These are phyloP conservation scores for Drosophila limbata DNA, from an alignment of 2,888 invertebrate species.

Conservation along the genomic window DNA sequence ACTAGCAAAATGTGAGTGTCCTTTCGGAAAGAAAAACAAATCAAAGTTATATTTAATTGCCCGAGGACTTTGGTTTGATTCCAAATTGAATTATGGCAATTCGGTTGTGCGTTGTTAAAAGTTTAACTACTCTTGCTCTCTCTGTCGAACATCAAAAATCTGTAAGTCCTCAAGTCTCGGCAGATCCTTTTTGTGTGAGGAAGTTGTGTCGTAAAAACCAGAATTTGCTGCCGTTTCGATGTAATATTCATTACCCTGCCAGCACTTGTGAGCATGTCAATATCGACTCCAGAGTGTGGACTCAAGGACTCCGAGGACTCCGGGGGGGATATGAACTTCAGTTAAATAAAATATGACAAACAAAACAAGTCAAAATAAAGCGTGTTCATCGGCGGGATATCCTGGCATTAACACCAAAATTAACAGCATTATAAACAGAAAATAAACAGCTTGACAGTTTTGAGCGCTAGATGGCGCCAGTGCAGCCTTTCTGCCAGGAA, in stretches of 20 bases:
- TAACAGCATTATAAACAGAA: too few relatives aligned
- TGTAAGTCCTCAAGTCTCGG: constrained; percentile 1
- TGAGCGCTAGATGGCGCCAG: constrained; percentile 9
- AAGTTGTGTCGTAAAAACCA: constrained; percentile 22
- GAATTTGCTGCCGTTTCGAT: constrained; percentile 13
- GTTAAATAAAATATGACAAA: constrained; percentile 34
- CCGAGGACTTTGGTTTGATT: neutral
- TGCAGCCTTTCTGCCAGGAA: too few relatives aligned
- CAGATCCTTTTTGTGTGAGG: constrained; percentile 5
- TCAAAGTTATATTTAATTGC: constrained; percentile 15
- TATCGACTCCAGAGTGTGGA: constrained; percentile 5
- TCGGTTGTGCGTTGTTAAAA: constrained; percentile 11
- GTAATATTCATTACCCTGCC: constrained; percentile 40
- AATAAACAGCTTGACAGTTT: neutral
- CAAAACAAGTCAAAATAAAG: neutral
- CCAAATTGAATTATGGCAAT: constrained; percentile 16
- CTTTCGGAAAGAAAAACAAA: neutral
- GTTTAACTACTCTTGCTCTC: neutral
- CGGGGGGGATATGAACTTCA: constrained; percentile 7
- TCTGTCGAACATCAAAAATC: neutral
- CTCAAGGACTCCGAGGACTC: neutral
- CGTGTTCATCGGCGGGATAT: neutral
- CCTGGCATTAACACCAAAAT: neutral
- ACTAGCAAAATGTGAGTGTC: constrained; percentile 2
- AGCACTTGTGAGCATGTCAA: constrained; percentile 25